Base-by-base conservation (phyloP, 2,113 vertebrate genomes). In the Lepidothrix coronata region DNA sequence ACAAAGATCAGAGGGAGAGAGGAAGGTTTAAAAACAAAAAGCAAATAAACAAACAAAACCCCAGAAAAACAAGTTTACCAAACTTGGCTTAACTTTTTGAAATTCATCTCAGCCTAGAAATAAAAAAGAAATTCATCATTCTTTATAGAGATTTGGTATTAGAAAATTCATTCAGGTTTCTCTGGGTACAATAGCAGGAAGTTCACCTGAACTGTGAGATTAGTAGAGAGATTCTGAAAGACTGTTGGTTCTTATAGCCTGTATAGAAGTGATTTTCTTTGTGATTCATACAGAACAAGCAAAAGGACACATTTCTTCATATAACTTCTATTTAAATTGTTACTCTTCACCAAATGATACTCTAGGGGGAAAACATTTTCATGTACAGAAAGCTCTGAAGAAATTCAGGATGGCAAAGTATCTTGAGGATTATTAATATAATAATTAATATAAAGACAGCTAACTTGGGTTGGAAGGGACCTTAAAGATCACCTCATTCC, bases 11-110 rank as follows among this genome's bases (percentile, higher is more conserved):
- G 43, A 80, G 48, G 12, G 51, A 35, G 14, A 39, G 5, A 49
- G 11, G 10, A 57, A 62, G 7, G n/a, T 6, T 46, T 23, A 35
- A 73, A 86, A 74, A 5, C 4, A 52, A 37, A 67, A 59, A 85
- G 1, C 2, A 74, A 86, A 13, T 3, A 30, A 55, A 46, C 7
- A 72, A 48, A 74, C 2, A 31, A 49, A 19, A 33, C 0, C 1
- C 3, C 6, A 12, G 28, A 23, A 80, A 48, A 52, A 57, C 0
- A 1, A 7, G 4, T 23, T 85, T 72, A 22, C 4, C 41, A 62
- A 39, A 37, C 10, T 49, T 44, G 27, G 11, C 28, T 92, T 28
- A 46, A 27, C 35, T 65, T 85, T 58, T 54, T 83, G 17, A 51
- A 92, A 88, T 77, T 70, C 12, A 28, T 39, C 19, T 31, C 41